These are phyloP conservation scores for Lottia scabra DNA, from an alignment of 2,888 invertebrate species.

Conservation along the genomic window DNA sequence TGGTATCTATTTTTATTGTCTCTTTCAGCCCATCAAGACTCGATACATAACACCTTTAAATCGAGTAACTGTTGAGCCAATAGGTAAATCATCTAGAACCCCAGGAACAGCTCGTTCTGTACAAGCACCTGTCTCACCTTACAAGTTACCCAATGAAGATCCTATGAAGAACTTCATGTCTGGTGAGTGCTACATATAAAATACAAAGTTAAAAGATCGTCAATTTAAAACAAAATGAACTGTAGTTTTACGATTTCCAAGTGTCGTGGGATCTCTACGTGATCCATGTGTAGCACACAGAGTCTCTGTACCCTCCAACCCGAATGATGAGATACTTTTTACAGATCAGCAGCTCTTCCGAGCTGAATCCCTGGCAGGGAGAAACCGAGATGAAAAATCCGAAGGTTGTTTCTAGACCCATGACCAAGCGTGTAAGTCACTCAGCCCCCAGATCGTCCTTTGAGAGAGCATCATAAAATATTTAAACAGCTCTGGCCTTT, in stretches of 20 bases:
- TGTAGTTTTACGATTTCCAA: too few relatives aligned
- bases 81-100: constrained; percentile 34
- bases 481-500: not conserved
- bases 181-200: constrained; percentile 32
- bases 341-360: too few relatives aligned
- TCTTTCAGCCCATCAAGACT: constrained; percentile 43
- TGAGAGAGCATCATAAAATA: too few relatives aligned
- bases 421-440: too few relatives aligned
- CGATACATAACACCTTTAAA: constrained; percentile 44
- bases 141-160: constrained; percentile 48
- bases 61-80: constrained; percentile 38
- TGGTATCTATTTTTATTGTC: not conserved
- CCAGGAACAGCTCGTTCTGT: constrained; percentile 41
- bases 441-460: too few relatives aligned
- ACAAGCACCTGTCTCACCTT: constrained; percentile 52
- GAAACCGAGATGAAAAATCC: too few relatives aligned
- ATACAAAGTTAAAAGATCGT: not conserved
- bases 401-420: too few relatives aligned
- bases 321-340: too few relatives aligned
- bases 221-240: not conserved
- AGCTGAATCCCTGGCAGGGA: too few relatives aligned
- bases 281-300: too few relatives aligned
- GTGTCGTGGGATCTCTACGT: not conserved
- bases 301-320: too few relatives aligned
- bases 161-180: constrained; percentile 60